A percentile compares a stretch with the other conserved stretches of the same genome.
Evolutionary conservation across 2,113 vertebrate species (phyloP).

Genomic region (Chaetodon auriga): DNA sequence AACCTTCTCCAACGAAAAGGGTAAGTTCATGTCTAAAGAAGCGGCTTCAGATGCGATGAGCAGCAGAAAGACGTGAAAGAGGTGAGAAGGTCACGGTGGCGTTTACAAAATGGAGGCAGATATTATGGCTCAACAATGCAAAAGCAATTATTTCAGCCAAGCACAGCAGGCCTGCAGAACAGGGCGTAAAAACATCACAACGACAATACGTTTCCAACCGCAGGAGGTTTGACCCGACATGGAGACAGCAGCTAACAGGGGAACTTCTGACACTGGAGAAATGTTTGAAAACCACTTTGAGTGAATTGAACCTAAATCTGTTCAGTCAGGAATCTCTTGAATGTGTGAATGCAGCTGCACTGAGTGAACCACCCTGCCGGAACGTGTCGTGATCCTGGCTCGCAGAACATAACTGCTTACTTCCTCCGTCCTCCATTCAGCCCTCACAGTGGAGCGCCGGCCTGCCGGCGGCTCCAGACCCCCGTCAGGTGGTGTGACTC

Average conservation of each 20-base stretch:
- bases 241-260: background rate
- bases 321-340: background rate
- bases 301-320: background rate
- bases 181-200: background rate
- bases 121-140: slow-evolving; percentile 31
- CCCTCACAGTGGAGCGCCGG: slow-evolving; percentile 15
- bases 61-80: slow-evolving; percentile 17
- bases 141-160: background rate
- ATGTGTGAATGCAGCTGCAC: background rate
- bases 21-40: background rate
- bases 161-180: background rate
- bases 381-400: slow-evolving; percentile 24
- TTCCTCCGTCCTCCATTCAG: slow-evolving; percentile 28
- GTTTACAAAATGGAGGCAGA: slow-evolving; percentile 41
- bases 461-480: slow-evolving; percentile 22
- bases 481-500: slow-evolving; percentile 57
- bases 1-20: background rate
- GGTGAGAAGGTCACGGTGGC: slow-evolving; percentile 53
- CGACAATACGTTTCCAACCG: too few species aligned
- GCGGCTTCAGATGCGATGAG: background rate
- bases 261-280: background rate
- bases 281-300: background rate
- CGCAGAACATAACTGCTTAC: slow-evolving; percentile 18
- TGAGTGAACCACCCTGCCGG: background rate
- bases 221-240: too few species aligned